phyloP scores from a whole-genome alignment of 1,140 invertebrate species.

The Drosophila asahinai region DNA sequence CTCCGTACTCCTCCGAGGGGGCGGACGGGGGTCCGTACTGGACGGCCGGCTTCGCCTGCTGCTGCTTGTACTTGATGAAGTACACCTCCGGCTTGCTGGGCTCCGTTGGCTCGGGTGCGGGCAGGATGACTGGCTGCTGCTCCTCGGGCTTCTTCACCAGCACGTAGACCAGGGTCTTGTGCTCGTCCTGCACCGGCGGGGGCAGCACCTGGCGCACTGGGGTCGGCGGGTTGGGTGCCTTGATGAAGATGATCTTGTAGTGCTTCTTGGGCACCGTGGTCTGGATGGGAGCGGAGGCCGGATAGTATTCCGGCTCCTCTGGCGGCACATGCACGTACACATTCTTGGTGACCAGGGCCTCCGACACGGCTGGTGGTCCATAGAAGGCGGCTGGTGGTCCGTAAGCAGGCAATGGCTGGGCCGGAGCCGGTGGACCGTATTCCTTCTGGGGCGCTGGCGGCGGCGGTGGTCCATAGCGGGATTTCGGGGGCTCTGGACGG shows the following conservation, averaged over 20 bases:
- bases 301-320: slow-evolving; percentile 87
- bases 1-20: slow-evolving; percentile 76
- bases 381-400: slow-evolving; percentile 80
- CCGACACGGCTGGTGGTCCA: slow-evolving; percentile 69
- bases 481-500: slow-evolving; percentile 76
- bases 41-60: slow-evolving; percentile 64
- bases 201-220: slow-evolving; percentile 87
- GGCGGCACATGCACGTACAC: slow-evolving; percentile 92
- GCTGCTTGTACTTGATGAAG: slow-evolving; percentile 87
- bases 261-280: slow-evolving; percentile 89
- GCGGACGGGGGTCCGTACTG: slow-evolving; percentile 76
- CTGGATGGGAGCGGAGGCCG: slow-evolving; percentile 69
- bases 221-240: slow-evolving; percentile 91
- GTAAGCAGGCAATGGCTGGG: slow-evolving; percentile 72
- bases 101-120: slow-evolving; percentile 85
- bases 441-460: slow-evolving; percentile 73
- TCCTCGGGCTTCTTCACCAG: slow-evolving; percentile 91
- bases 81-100: slow-evolving; percentile 87
- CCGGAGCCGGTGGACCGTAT: slow-evolving; percentile 77
- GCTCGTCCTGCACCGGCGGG: slow-evolving; percentile 89
- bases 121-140: slow-evolving; percentile 82
- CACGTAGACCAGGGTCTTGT: slow-evolving; percentile 94
- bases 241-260: slow-evolving; percentile 95
- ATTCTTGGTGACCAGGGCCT: slow-evolving; percentile 89
- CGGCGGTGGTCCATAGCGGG: slow-evolving; percentile 75